Percentiles rank a stretch among this genome's conserved stretches.
These are phyloP conservation scores for Pelobates fuscus DNA, from an alignment of 2,113 vertebrate genomes.

Conservation along the genomic window DNA sequence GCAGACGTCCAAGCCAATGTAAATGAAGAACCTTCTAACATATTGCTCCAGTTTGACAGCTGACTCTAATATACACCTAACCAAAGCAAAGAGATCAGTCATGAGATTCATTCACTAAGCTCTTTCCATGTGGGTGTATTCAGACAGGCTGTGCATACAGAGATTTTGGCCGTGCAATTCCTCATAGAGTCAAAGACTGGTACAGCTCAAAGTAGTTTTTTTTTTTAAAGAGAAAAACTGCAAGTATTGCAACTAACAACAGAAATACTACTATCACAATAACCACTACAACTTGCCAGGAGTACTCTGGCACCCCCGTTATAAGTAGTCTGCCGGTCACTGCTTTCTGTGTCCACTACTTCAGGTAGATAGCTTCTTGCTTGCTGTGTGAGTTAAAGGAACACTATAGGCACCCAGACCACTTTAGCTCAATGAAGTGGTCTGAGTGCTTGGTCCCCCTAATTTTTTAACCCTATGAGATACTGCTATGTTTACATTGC, in stretches of 20 bases:
- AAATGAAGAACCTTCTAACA: slow-evolving; percentile 1
- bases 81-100: slow-evolving; percentile 24
- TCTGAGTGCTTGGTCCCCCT: too few species aligned
- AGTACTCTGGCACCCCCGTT: too few species aligned
- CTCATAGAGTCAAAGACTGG: not conserved
- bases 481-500: too few species aligned
- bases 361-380: too few species aligned
- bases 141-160: slow-evolving; percentile 11
- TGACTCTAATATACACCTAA: slow-evolving; percentile 20
- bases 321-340: too few species aligned
- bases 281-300: too few species aligned
- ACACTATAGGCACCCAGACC: too few species aligned
- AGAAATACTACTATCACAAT: too few species aligned
- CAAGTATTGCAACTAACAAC: not conserved
- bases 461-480: too few species aligned
- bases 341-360: too few species aligned
- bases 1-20: slow-evolving; percentile 17
- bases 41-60: not conserved
- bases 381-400: too few species aligned
- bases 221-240: not conserved
- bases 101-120: slow-evolving; percentile 25
- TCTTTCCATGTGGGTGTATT: not conserved
- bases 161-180: not conserved
- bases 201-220: not conserved
- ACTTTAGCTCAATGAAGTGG: too few species aligned